Evolutionary conservation across 2,888 invertebrate species (phyloP).

Genomic region (Octodonta nipae): DNA sequence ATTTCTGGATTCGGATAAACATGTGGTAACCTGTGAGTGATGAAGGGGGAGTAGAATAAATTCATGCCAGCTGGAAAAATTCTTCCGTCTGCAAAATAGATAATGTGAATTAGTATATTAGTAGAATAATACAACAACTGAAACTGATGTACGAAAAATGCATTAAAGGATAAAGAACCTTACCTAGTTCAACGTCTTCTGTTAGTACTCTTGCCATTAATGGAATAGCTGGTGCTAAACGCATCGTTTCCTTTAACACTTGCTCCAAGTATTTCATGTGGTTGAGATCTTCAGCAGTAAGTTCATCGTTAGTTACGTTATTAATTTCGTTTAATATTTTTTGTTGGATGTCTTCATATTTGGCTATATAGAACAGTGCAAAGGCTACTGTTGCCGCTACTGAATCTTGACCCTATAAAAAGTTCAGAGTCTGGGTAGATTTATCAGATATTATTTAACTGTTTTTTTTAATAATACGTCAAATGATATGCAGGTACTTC

Average conservation of each 20-base stretch:
- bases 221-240: conserved; percentile 55
- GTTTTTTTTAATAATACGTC: too few relatives aligned
- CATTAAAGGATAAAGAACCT: conserved; percentile 8
- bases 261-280: conserved; percentile 54
- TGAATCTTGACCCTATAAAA: conserved; percentile 43
- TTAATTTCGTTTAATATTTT: conserved; percentile 37
- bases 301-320: conserved; percentile 34
- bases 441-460: too few relatives aligned
- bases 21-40: conserved; percentile 43
- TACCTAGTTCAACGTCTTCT: conserved; percentile 46
- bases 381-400: conserved; percentile 45
- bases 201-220: conserved; percentile 46
- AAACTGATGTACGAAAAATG: not conserved
- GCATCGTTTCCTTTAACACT: conserved; percentile 54
- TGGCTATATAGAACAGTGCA: conserved; percentile 42
- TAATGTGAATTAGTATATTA: too few relatives aligned
- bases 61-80: conserved; percentile 42
- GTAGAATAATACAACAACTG: too few relatives aligned
- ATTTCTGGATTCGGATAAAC: conserved; percentile 43
- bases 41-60: conserved; percentile 41
- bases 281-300: conserved; percentile 36
- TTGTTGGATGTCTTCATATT: conserved; percentile 39
- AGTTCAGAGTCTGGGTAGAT: too few relatives aligned
- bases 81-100: conserved; percentile 29
- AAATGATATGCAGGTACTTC: too few relatives aligned